A percentile compares a stretch with the other conserved stretches of the same genome.
These are phyloP conservation scores for Erebia aethiops DNA, from an alignment of 2,888 invertebrate genomes.

Conservation along the genomic window DNA sequence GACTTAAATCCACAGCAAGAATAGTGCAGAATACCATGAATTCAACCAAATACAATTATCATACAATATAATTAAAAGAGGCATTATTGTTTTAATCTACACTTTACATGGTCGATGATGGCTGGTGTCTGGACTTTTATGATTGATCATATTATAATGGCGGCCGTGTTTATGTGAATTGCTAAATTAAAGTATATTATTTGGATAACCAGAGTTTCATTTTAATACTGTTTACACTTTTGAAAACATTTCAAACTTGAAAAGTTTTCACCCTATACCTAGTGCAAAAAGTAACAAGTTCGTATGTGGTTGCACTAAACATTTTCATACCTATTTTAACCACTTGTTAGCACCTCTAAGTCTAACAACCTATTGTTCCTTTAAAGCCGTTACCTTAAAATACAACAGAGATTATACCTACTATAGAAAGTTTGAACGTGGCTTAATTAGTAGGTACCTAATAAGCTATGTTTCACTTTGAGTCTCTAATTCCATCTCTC, in stretches of 20 bases:
- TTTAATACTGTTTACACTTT: not conserved
- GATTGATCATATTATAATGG: no score
- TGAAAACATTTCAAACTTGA: not conserved
- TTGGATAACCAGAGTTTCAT: no score
- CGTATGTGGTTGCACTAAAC: not conserved
- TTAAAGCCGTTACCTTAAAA: not conserved
- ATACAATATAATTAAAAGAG: no score
- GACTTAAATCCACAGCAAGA: no score
- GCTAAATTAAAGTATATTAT: no score
- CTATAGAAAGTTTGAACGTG: not conserved
- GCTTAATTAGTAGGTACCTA: not conserved
- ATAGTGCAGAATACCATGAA: no score
- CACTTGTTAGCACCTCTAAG: constrained; percentile 1
- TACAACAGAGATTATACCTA: not conserved
- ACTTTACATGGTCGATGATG: no score
- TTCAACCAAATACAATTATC: no score
- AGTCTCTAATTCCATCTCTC: not conserved
- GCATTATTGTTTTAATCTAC: no score
- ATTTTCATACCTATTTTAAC: constrained; percentile 1
- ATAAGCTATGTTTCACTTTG: not conserved
- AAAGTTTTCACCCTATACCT: not conserved
- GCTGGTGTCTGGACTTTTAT: no score
- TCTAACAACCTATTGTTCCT: not conserved
- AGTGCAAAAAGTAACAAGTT: constrained; percentile 7
- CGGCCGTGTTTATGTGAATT: no score